These are phyloP conservation scores for Cheirogaleus medius DNA, from an alignment of 2,113 vertebrate species.

Conservation along the genomic window DNA sequence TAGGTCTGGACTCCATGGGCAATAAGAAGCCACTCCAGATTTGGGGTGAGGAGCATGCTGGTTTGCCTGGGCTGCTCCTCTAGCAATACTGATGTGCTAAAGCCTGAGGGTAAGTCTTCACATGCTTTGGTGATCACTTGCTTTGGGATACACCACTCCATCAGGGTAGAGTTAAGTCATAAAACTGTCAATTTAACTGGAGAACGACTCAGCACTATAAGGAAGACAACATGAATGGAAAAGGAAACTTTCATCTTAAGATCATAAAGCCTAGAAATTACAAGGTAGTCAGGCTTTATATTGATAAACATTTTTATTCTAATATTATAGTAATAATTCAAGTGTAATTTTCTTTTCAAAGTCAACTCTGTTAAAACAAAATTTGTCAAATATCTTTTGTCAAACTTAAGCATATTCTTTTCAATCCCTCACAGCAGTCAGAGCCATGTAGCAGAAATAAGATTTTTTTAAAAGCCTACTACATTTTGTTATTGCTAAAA, in stretches of 20 bases:
- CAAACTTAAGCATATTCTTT: slow-evolving; percentile 78
- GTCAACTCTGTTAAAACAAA: slow-evolving; percentile 83
- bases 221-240: not conserved
- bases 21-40: not conserved
- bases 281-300: slow-evolving; percentile 69
- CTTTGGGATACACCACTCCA: not conserved
- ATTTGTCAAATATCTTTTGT: slow-evolving; percentile 82
- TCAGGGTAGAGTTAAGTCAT: not conserved
- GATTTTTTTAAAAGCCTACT: slow-evolving; percentile 76
- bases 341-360: slow-evolving; percentile 82
- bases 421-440: slow-evolving; percentile 73
- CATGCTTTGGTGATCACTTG: not conserved
- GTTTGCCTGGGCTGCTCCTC: not conserved
- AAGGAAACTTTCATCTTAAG: not conserved
- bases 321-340: slow-evolving; percentile 85
- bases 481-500: slow-evolving; percentile 82
- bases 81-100: not conserved
- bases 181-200: not conserved
- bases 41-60: not conserved
- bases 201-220: not conserved
- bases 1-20: not conserved
- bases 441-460: slow-evolving; percentile 78
- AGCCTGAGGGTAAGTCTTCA: not conserved
- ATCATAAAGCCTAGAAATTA: slow-evolving; percentile 6
- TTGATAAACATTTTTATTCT: slow-evolving; percentile 84